Base-by-base conservation (phyloP, 2,113 vertebrate species). In the Stictonetta naevosa region DNA sequence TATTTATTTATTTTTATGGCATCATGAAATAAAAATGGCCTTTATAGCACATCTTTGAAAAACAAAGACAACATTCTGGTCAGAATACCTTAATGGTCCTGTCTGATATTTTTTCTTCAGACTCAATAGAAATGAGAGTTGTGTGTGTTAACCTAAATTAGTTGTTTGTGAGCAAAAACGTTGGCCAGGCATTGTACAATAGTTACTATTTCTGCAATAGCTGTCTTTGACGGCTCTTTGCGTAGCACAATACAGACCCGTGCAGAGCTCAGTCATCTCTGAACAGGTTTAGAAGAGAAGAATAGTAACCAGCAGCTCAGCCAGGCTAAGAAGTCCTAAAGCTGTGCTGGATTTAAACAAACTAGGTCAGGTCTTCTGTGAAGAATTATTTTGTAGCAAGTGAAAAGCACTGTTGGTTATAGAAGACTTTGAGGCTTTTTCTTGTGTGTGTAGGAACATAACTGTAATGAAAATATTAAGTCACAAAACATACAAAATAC, bases 331-430 rank as follows among this genome's bases (percentile, higher is more conserved):
- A 87, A 86, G 29, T 73, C 50, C 82, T 73, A 77, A 88, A 76
- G 33, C 72, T 80, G 44, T 19, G 26, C 53, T 93, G 67, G 33
- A 90, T 94, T 95, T 73, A 68, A 60, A 94, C 38, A 73, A 95
- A 92, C 62, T 94, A 36, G 79, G 83, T 93, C 85, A 86, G 36
- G 40, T 88, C 58, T 55, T 86, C 44, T 86, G 58, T 73, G 88
- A 92, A 80, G 75, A 77, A 83, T 80, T 85, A 60, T 93, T 92
- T 76, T 93, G 52, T 75, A 42, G 67, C 26, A 52, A 22, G 38
- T 94, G 42, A 94, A 94, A 91, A 93, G 44, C 84, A 48, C 82
- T 68, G 38, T 10, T 80, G 84, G 96, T 50, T 83, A 76, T 69
- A 90, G 88, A 93, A 88, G 71, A 58, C 48, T 88, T 74, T 8